Evolutionary conservation across 2,888 invertebrate genomes (phyloP).

Genomic region (Xestoiulus laeticollis): DNA sequence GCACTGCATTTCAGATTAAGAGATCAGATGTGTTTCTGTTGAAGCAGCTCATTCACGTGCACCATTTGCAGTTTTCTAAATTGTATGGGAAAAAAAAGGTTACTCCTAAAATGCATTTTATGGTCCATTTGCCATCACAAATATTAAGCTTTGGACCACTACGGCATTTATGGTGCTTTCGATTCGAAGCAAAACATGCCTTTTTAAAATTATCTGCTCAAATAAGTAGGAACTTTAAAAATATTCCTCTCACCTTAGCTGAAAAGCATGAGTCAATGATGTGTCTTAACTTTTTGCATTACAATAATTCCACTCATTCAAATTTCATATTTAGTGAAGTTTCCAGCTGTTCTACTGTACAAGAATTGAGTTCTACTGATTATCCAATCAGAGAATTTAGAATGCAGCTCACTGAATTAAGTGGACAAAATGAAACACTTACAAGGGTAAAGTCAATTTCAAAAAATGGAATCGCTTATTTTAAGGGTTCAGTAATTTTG

Average conservation of each 20-base stretch:
- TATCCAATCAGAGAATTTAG: not conserved
- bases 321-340: not conserved
- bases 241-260: not conserved
- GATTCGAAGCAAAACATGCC: not conserved
- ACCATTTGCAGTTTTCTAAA: not conserved
- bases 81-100: not conserved
- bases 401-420: not conserved
- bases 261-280: not conserved
- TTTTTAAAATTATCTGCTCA: not conserved
- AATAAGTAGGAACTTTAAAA: slow-evolving; percentile 28
- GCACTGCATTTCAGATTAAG: not conserved
- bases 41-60: not conserved
- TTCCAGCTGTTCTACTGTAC: not conserved
- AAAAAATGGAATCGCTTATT: not conserved
- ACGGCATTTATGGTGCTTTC: not conserved
- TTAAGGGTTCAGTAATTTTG: not conserved
- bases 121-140: slow-evolving; percentile 40
- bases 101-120: not conserved
- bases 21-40: not conserved
- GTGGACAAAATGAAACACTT: not conserved
- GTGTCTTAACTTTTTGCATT: not conserved
- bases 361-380: not conserved
- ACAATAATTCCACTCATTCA: not conserved
- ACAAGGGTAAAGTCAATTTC: not conserved
- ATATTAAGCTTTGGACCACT: not conserved